Conservation (phyloP, 2,888 invertebrate species). For the Heliconius hortense region DNA sequence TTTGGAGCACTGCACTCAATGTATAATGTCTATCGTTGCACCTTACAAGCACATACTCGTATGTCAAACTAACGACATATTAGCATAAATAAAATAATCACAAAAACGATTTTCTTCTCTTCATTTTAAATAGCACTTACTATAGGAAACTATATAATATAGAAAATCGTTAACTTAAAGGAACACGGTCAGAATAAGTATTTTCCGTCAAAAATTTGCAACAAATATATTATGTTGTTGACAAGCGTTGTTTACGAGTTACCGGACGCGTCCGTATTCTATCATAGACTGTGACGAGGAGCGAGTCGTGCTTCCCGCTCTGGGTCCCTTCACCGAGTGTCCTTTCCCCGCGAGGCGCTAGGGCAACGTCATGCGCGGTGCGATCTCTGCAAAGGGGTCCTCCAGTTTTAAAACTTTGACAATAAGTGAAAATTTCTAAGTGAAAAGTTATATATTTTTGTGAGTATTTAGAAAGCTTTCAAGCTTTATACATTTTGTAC, state of each 20-base stretch:
- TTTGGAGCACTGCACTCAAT: constrained; percentile 45
- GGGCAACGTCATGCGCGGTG: constrained; percentile 66
- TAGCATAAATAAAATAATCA: constrained; percentile 26
- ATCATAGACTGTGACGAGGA: constrained; percentile 49
- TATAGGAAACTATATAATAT: neutral
- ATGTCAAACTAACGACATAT: constrained; percentile 37
- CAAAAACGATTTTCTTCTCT: constrained; percentile 36
- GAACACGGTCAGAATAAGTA: neutral
- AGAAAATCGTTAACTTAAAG: neutral
- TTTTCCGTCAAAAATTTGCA: constrained; percentile 8
- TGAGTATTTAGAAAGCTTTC: neutral
- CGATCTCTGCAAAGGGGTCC: constrained; percentile 70
- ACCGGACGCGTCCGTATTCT: constrained; percentile 63
- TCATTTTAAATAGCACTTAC: constrained; percentile 33
- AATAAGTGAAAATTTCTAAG: constrained; percentile 74
- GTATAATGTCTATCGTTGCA: constrained; percentile 50
- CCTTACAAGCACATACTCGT: constrained; percentile 49
- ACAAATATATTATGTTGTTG: constrained; percentile 33
- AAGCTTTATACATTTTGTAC: no score
- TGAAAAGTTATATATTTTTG: constrained; percentile 61
- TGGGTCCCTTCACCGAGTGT: constrained; percentile 64
- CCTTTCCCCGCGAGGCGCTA: constrained; percentile 59
- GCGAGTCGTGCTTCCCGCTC: constrained; percentile 55
- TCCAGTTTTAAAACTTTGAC: constrained; percentile 81
- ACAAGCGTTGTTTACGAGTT: constrained; percentile 57